These are phyloP conservation scores for Drosophila bunnanda DNA, from an alignment of 2,888 invertebrate species.

Conservation along the genomic window DNA sequence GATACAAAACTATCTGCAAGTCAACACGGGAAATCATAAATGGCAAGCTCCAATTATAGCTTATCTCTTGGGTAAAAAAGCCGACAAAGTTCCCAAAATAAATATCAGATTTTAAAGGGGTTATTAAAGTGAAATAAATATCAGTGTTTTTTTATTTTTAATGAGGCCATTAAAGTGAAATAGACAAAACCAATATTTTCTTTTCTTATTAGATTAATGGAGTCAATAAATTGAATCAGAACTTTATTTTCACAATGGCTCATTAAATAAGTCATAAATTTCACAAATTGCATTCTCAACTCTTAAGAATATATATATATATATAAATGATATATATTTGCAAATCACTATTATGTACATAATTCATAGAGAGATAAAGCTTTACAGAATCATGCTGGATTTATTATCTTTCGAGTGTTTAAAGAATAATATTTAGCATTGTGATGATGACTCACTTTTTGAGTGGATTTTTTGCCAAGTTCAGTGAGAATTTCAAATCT, in stretches of 20 bases:
- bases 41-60: background rate
- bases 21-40: slow-evolving; percentile 4
- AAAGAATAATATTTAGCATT: background rate
- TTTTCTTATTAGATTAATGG: background rate
- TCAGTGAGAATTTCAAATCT: slow-evolving; percentile 1
- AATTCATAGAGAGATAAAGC: slow-evolving; percentile 6
- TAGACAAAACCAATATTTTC: background rate
- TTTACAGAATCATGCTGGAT: slow-evolving; percentile 3
- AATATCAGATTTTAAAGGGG: background rate
- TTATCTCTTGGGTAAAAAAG: background rate
- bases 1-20: background rate
- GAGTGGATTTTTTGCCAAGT: slow-evolving; percentile 7
- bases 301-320: too few species aligned
- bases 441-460: slow-evolving; percentile 8
- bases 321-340: slow-evolving; percentile 19
- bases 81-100: slow-evolving; percentile 5
- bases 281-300: slow-evolving; percentile 1
- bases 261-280: slow-evolving; percentile 14
- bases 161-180: background rate
- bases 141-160: too few species aligned
- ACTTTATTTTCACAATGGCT: slow-evolving; percentile 1
- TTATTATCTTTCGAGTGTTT: slow-evolving; percentile 21
- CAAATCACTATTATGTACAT: slow-evolving; percentile 22
- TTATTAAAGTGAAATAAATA: background rate
- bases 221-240: slow-evolving; percentile 3